phyloP scores from a whole-genome alignment of 2,113 vertebrate species.

The Chaetodon auriga region DNA sequence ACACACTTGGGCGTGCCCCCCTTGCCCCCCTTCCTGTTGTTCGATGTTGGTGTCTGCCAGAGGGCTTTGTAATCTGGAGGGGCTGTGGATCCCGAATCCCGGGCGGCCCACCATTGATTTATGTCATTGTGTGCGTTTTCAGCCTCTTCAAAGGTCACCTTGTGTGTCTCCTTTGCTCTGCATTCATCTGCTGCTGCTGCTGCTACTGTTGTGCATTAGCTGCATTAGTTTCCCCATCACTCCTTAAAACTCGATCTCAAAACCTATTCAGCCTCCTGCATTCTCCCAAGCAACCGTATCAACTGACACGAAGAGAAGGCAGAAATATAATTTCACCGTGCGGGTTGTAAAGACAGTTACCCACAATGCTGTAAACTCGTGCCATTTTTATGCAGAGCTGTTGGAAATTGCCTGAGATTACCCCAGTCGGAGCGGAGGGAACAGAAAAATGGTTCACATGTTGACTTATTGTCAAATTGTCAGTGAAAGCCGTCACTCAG shows the following conservation, averaged over 20 bases:
- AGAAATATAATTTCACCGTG: constrained; percentile 39
- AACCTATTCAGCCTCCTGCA: constrained; percentile 5
- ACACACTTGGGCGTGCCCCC: constrained; percentile 42
- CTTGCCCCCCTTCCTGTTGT: constrained; percentile 29
- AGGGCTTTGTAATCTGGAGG: constrained; percentile 68
- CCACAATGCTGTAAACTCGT: constrained; percentile 38
- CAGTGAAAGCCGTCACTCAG: constrained; percentile 64
- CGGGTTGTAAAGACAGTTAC: constrained; percentile 39
- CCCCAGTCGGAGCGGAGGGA: constrained; percentile 29
- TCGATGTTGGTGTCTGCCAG: constrained; percentile 63
- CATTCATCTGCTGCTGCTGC: constrained; percentile 45
- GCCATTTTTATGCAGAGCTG: constrained; percentile 32
- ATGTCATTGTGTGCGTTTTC: constrained; percentile 81
- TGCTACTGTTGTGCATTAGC: constrained; percentile 56
- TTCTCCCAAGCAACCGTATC: constrained; percentile 32
- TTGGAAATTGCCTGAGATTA: constrained; percentile 66
- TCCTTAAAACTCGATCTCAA: constrained; percentile 44
- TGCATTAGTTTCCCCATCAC: constrained; percentile 53
- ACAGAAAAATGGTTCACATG: constrained; percentile 38
- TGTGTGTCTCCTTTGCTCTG: constrained; percentile 71
- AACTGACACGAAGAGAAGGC: constrained; percentile 18
- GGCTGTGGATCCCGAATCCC: constrained; percentile 71
- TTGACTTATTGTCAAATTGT: constrained; percentile 66
- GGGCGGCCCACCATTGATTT: constrained; percentile 76
- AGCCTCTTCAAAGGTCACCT: constrained; percentile 83